Base-by-base conservation (phyloP, 35 echinoderm and acorn worm species). In the Lytechinus variegatus region DNA sequence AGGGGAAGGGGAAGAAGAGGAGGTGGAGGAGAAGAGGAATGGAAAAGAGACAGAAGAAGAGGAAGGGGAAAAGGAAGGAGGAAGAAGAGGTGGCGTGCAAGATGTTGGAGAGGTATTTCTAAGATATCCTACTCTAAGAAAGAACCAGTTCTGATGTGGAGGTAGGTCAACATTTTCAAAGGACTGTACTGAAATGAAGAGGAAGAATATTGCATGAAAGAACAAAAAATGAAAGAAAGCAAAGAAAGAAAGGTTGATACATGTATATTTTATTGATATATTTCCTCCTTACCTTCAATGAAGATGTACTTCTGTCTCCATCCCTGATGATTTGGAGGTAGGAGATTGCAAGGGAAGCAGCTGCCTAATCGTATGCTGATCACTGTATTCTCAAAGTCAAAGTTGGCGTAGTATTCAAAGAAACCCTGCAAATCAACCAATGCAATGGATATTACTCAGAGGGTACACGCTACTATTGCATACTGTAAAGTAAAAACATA, bases 211-310 rank as follows among this genome's bases (percentile, higher is more conserved):
- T 1, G 66, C 19, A 24, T 79, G 21, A 24, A 0, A 24, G 19
- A 79, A 8, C 5, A 21, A 1, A 6, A 1, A 21, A 6, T 13
- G 66, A 79, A 24, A 79, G 66, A n/a, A 79, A 19, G 61, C 14
- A 58, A 58, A 9, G 56, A 10, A 58, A 9, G 13, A 58, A 12
- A 72, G 61, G 0, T 72, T 72, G 61, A 5, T 72, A 21, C n/a
- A n/a, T n/a, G n/a, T 11, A 57, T n/a, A n/a, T n/a, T n/a, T n/a
- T n/a, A n/a, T n/a, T n/a, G n/a, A n/a, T n/a, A n/a, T 28, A 21
- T 52, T 52, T 33, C 52, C 91, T n/a, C 55, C 95, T n/a, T 86
- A 97, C 97, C 97, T 96, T 97, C 97, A 8, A 97, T 96, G 86
- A 95, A 94, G 52, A 97, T 95, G 44, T 86, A 96, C 93, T 96